Evolutionary conservation across 2,888 invertebrate species (phyloP).

Genomic region (Sminthurinus aureus): DNA sequence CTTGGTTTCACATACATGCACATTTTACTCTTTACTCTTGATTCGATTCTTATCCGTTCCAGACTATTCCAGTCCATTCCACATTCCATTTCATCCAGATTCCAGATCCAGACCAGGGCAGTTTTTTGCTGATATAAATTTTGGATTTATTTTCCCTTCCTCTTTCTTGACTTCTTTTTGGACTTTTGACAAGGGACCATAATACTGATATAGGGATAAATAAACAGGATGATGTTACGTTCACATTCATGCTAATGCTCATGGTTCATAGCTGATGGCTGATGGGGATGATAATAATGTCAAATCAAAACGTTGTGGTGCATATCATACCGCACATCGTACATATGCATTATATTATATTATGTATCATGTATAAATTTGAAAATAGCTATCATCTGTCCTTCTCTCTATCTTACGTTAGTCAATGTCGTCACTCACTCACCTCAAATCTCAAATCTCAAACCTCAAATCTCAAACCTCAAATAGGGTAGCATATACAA

Average conservation of each 20-base stretch:
- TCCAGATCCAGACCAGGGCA: not conserved
- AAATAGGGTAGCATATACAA: no score
- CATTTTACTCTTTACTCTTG: no score
- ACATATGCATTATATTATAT: not conserved
- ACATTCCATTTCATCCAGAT: no score
- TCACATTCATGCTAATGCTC: not conserved
- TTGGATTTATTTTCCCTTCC: not conserved
- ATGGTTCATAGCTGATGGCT: no score
- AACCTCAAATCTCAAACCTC: no score
- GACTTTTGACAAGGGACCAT: conserved; percentile 1
- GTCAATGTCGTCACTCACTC: not conserved
- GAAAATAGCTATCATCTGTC: not conserved
- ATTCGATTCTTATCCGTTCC: no score
- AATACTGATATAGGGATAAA: not conserved
- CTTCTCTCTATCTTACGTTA: not conserved
- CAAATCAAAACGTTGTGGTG: not conserved
- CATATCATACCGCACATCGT: not conserved
- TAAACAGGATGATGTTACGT: not conserved
- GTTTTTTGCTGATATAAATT: not conserved
- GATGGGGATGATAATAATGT: conserved; percentile 9
- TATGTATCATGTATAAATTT: not conserved
- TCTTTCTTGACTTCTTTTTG: not conserved
- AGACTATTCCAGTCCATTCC: no score
- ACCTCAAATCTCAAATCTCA: no score
- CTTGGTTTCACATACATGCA: no score